Base-by-base conservation (phyloP, 2,113 vertebrate species). In the Protomyctophum bolini region DNA sequence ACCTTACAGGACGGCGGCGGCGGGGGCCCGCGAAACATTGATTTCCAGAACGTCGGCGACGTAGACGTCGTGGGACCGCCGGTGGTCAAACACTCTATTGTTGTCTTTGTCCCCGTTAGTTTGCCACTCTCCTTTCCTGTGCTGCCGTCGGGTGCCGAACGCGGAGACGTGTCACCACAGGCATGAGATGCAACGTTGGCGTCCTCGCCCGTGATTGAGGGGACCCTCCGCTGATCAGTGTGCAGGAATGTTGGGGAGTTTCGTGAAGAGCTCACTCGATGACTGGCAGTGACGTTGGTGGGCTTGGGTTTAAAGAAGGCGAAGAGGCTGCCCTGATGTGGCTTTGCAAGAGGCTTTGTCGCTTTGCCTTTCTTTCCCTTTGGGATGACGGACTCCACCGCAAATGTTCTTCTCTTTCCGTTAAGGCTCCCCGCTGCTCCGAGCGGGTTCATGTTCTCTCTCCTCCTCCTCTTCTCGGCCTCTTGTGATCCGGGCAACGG, bases 251-350 rank as follows among this genome's bases (percentile, higher is more conserved):
- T 76, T 7, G 45, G 56, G 8, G 58, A 21, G 49, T 29, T 70
- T 11, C 63, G 65, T 11, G 76, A 69, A 14, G 71, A 52, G 2
- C 51, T 47, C 15, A 9, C 5, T 41, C 33, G 33, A 41, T 41
- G 33, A 41, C 33, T 41, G 33, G 5, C 33, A 41, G 33, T 15
- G 41, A 63, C 59, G 41, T 56, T 58, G 47, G 66, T 76, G 7
- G 14, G 47, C 84, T 88, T 91, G 41, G 86, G 87, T 85, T 92
- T 95, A 81, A 97, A 96, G 79, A 96, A 97, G 50, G 84, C 90
- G 29, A 92, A 91, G 9, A 97, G 89, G 68, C 81, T 94, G 21
- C 90, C 93, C 50, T 95, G 93, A 11, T 95, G 93, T 12, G 91
- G 91, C 84, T 87, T 93, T 50, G 75, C 60, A n/a, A 66, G 64